Conservation (phyloP, 35 echinoderm and acorn worm genomes). For the Holothuria glaberrima region DNA sequence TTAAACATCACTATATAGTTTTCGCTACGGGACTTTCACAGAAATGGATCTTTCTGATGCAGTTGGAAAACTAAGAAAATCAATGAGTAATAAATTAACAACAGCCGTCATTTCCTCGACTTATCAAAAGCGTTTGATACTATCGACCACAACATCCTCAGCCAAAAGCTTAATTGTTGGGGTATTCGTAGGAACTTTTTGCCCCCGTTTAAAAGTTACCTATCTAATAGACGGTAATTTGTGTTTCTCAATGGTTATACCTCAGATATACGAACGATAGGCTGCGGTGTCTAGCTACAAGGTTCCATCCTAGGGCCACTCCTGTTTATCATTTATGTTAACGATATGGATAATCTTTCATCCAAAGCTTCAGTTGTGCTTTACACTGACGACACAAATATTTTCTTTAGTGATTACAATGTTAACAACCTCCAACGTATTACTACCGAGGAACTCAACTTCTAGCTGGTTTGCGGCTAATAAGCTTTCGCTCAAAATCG, state of each 20-base stretch:
- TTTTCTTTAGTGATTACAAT: no score
- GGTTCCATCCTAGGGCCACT: background rate
- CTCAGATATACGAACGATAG: background rate
- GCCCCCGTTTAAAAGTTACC: background rate
- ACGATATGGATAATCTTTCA: background rate
- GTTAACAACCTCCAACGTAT: no score
- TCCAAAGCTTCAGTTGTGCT: background rate
- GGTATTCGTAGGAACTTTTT: background rate
- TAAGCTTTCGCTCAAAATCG: no score
- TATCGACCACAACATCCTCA: background rate
- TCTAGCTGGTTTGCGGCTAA: no score
- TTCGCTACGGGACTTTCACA: background rate
- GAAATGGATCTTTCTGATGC: background rate
- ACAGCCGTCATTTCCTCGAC: background rate
- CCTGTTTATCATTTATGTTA: background rate
- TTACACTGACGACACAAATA: background rate
- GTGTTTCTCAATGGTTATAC: background rate
- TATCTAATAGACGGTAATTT: background rate
- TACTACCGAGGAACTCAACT: no score
- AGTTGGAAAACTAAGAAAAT: background rate
- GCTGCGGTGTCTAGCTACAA: background rate
- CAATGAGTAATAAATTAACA: no score
- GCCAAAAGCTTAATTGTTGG: background rate
- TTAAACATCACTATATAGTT: background rate
- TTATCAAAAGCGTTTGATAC: constrained; percentile 4